Evolutionary conservation across 1,140 invertebrate genomes (phyloP).

Genomic region (Himalopsyche phryganea): DNA sequence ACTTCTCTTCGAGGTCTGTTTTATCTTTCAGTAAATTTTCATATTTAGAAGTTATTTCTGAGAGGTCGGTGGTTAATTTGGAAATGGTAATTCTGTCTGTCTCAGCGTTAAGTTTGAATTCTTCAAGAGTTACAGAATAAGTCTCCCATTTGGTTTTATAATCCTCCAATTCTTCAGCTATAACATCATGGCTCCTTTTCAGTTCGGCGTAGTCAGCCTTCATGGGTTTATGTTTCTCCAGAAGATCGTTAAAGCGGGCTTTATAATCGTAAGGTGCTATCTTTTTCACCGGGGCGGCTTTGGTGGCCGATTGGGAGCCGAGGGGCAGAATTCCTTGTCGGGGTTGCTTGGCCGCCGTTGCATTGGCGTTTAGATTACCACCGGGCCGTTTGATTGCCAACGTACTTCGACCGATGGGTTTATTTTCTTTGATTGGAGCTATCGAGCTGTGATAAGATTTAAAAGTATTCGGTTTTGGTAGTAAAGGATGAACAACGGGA

Average conservation of each 20-base stretch:
- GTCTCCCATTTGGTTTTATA: conserved; percentile 37
- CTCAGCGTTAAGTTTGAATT: conserved; percentile 16
- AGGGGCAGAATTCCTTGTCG: background rate
- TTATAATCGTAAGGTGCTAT: conserved; percentile 47
- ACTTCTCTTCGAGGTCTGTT: conserved; percentile 3
- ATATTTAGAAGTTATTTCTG: conserved; percentile 31
- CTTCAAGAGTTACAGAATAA: conserved; percentile 10
- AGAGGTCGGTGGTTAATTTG: conserved; percentile 4
- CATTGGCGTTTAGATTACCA: background rate
- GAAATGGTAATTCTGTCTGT: conserved; percentile 9
- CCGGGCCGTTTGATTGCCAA: conserved; percentile 7
- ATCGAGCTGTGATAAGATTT: conserved; percentile 2
- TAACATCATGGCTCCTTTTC: conserved; percentile 35
- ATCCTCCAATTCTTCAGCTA: conserved; percentile 35
- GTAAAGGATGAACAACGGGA: conserved; percentile 11
- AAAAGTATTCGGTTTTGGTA: conserved; percentile 7
- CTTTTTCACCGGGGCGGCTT: conserved; percentile 22
- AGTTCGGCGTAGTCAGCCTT: conserved; percentile 35
- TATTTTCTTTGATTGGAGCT: conserved; percentile 25
- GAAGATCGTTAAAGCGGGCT: conserved; percentile 43
- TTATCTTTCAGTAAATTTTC: conserved; percentile 32
- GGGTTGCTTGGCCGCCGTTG: conserved; percentile 12
- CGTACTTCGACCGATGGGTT: background rate
- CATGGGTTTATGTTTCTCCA: conserved; percentile 48
- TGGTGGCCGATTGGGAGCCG: background rate